These are phyloP conservation scores for Meriones unguiculatus DNA, from an alignment of 2,113 vertebrate genomes.

Conservation along the genomic window DNA sequence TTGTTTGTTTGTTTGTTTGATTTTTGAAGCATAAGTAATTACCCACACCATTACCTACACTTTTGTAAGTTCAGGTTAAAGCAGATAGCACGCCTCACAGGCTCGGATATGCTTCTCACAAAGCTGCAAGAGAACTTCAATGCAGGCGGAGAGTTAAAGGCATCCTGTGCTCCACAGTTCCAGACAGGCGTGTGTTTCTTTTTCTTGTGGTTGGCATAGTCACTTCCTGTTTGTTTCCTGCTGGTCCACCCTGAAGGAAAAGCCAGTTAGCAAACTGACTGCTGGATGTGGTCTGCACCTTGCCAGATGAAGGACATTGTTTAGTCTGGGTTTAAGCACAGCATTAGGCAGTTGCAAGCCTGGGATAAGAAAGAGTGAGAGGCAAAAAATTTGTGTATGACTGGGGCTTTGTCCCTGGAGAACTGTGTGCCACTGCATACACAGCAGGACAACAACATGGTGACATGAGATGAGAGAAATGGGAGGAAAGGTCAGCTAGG, in stretches of 20 bases:
- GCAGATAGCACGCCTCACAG: background rate
- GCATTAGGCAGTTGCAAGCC: conserved; percentile 37
- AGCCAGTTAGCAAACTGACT: conserved; percentile 23
- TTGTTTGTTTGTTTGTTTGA: too few relatives aligned
- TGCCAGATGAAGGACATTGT: conserved; percentile 71
- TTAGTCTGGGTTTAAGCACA: conserved; percentile 76
- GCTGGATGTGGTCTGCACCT: background rate
- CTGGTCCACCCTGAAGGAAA: conserved; percentile 41
- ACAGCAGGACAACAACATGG: background rate
- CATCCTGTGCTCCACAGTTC: background rate
- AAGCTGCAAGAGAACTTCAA: background rate
- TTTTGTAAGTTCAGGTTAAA: background rate
- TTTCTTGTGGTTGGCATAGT: conserved; percentile 73
- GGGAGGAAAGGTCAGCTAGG: conserved; percentile 65
- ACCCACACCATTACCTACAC: background rate
- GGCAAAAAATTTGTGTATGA: background rate
- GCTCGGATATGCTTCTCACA: background rate
- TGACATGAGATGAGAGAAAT: conserved; percentile 64
- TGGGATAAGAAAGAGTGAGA: conserved; percentile 15
- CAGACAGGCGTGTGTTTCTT: conserved; percentile 69
- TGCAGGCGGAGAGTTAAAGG: background rate
- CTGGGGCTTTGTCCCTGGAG: conserved; percentile 3
- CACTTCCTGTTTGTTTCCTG: conserved; percentile 79
- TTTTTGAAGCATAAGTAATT: background rate
- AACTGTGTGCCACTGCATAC: background rate